A percentile compares a stretch with the other conserved stretches of the same genome.
phyloP scores from a whole-genome alignment of 2,113 vertebrate genomes.

The Tichodroma muraria region DNA sequence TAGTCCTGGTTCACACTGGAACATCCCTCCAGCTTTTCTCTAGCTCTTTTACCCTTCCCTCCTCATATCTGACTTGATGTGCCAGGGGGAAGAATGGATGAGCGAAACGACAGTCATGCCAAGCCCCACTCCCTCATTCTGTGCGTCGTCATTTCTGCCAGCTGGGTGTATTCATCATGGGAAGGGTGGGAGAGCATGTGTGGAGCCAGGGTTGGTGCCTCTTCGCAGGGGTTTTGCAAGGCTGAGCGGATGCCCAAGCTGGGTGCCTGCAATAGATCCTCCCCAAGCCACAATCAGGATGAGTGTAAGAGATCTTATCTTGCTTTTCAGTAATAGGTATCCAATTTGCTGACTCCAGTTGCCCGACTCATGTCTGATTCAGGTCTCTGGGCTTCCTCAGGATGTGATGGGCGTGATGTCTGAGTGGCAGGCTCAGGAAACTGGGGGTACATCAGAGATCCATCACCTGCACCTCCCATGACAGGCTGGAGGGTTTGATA shows the following conservation, averaged over 20 bases:
- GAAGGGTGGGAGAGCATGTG: background rate
- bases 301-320: constrained; percentile 53
- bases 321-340: background rate
- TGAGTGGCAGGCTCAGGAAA: background rate
- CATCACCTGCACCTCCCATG: background rate
- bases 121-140: background rate
- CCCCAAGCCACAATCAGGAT: background rate
- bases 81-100: background rate
- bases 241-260: background rate
- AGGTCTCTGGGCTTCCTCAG: constrained; percentile 11
- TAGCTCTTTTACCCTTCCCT: background rate
- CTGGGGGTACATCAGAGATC: background rate
- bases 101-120: background rate
- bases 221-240: background rate
- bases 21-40: background rate
- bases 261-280: background rate
- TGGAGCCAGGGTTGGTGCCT: background rate
- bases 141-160: background rate
- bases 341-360: background rate
- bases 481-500: background rate
- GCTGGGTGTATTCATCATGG: background rate
- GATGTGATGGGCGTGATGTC: background rate
- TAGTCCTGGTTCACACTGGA: background rate
- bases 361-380: constrained; percentile 23
- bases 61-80: rapidly evolving